Evolutionary conservation across 2,113 vertebrate species (phyloP).

Genomic region (Hipposideros armiger): DNA sequence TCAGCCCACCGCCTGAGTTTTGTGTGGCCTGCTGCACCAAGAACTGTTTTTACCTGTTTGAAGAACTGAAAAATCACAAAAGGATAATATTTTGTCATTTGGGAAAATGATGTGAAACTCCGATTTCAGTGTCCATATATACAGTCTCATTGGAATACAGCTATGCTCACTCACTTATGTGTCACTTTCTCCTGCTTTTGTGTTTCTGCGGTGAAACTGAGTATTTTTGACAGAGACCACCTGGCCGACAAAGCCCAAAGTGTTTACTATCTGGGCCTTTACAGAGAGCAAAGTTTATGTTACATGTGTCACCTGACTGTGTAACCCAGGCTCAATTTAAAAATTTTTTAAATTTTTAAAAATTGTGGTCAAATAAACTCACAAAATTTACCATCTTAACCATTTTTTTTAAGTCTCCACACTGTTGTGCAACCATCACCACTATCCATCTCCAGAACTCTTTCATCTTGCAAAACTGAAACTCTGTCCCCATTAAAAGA

Average conservation of each 20-base stretch:
- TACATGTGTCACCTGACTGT: fast-evolving
- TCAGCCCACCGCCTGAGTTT: not conserved
- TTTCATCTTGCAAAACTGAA: not conserved
- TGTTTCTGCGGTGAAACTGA: fast-evolving
- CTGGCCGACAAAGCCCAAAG: not conserved
- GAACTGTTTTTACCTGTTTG: not conserved
- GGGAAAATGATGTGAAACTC: not conserved
- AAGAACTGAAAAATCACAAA: not conserved
- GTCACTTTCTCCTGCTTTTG: not conserved
- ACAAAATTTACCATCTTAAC: not conserved
- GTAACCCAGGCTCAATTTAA: not conserved
- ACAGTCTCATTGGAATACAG: not conserved
- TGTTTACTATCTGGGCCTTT: not conserved
- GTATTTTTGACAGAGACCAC: not conserved
- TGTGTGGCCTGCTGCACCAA: not conserved
- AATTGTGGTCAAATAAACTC: not conserved
- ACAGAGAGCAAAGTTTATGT: no score
- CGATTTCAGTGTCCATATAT: not conserved
- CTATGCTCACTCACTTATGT: fast-evolving
- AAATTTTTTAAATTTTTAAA: not conserved
- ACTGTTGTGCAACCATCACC: fast-evolving
- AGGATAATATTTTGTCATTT: not conserved
- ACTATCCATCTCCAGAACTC: not conserved
- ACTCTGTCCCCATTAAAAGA: not conserved
- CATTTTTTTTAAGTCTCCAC: not conserved